Evolutionary conservation across 1,140 invertebrate species (phyloP).

Genomic region (Orchesella cincta): DNA sequence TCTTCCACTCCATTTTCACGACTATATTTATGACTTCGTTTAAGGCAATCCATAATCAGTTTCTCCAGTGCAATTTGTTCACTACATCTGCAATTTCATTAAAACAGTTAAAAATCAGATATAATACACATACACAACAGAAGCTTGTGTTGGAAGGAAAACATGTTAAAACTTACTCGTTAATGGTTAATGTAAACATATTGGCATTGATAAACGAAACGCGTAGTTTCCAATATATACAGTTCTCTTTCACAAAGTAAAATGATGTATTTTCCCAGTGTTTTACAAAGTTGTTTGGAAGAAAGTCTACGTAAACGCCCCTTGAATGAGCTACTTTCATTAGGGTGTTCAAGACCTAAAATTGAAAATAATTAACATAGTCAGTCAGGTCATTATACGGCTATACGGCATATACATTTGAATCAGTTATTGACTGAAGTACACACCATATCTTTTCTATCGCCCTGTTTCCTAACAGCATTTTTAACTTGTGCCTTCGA

Average conservation of each 20-base stretch:
- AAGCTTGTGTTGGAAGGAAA: not conserved
- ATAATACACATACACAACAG: not conserved
- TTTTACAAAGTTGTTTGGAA: not conserved
- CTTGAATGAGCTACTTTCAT: not conserved
- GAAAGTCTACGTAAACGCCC: not conserved
- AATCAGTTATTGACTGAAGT: too few species aligned
- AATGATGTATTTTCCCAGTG: not conserved
- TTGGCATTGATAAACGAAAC: not conserved
- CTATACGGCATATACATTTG: too few species aligned
- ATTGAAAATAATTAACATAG: too few species aligned
- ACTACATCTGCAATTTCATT: not conserved
- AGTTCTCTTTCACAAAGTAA: not conserved
- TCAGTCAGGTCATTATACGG: too few species aligned
- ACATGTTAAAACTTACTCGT: too few species aligned
- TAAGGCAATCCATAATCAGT: not conserved
- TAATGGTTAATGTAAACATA: not conserved
- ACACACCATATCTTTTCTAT: too few species aligned
- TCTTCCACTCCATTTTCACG: conserved; percentile 57
- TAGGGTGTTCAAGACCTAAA: too few species aligned
- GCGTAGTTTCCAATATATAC: not conserved
- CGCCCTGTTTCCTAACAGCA: too few species aligned
- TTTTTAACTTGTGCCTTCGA: too few species aligned
- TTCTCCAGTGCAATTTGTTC: not conserved
- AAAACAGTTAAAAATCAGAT: conserved; percentile 11
- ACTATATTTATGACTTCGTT: not conserved